Evolutionary conservation across 2,797 vertebrate species (phyloP), one percentile per base, ranked within the genome.

Genomic region (Amazonetta brasiliensis): DNA sequence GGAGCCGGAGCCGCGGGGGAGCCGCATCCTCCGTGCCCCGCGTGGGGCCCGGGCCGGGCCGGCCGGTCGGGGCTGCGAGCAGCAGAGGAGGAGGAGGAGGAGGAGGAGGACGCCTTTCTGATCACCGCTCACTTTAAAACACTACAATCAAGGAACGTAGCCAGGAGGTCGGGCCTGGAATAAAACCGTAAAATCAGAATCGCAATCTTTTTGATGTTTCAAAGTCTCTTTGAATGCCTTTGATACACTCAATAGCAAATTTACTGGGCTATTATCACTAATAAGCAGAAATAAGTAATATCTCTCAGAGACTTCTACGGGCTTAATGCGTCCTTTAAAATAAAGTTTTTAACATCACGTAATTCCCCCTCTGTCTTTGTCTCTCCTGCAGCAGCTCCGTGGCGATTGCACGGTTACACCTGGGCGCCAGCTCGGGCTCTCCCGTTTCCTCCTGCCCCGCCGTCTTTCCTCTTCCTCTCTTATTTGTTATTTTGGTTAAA

Each of bases 261-360:
- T 94, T 95, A 94, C 87, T 63, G 84, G 78, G 90, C 72, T 96
- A 95, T 95, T 95, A 95, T 96, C 96, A 92, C 90, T 92, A 95
- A 92, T 95, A 93, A 96, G 92, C 96, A 96, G 96, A 93, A 97
- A 97, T 94, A 92, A 97, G 95, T 86, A 93, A 93, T 72, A 90
- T 91, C 82, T 93, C 92, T 91, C 74, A 25, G 55, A 92, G 90
- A 84, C 92, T 90, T 95, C 90, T 94, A 26, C 81, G 55, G 69
- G 90, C 83, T 97, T 95, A 92, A 90, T 88, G 41, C 43, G 81
- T 79, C 67, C 91, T 92, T 94, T 89, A 87, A 90, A 96, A 93
- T 73, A 93, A 96, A 96, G 89, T 91, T 96, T 94, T 81, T 43
- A 86, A 87, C 92, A 78, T 43, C 87, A 28, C 72, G 18, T 84